phyloP scores from a whole-genome alignment of 2,888 invertebrate genomes.

The Drosophila aldrichi region DNA sequence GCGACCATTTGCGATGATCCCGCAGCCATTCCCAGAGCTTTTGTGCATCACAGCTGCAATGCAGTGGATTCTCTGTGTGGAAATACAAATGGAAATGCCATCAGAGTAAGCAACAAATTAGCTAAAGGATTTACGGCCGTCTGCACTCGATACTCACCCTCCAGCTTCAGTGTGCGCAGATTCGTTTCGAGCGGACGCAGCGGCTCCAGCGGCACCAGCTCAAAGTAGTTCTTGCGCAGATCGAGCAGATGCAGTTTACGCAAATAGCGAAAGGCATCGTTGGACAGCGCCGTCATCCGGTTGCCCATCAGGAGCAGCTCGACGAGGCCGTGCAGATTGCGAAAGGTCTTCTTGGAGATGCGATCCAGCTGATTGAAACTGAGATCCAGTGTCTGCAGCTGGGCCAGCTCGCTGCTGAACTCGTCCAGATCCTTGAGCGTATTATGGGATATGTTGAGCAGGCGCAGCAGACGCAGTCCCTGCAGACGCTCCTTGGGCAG shows the following conservation, averaged over 20 bases:
- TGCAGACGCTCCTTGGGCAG: slow-evolving; percentile 94
- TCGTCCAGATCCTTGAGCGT: slow-evolving; percentile 92
- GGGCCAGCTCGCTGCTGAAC: slow-evolving; percentile 91
- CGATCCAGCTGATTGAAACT: slow-evolving; percentile 93
- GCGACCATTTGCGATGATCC: slow-evolving; percentile 91
- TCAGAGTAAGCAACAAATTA: slow-evolving; percentile 12
- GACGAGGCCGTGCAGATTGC: slow-evolving; percentile 90
- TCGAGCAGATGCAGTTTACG: slow-evolving; percentile 92
- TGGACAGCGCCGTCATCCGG: slow-evolving; percentile 91
- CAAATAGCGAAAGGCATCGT: slow-evolving; percentile 91
- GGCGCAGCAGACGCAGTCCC: slow-evolving; percentile 90
- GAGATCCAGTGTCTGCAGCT: slow-evolving; percentile 92
- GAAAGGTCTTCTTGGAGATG: slow-evolving; percentile 91
- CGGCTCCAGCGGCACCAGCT: slow-evolving; percentile 91
- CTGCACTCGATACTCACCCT: slow-evolving; percentile 88
- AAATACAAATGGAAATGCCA: slow-evolving; percentile 16
- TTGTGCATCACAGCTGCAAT: slow-evolving; percentile 95
- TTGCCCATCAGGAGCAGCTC: slow-evolving; percentile 93
- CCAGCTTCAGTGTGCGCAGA: slow-evolving; percentile 90
- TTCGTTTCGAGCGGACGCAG: slow-evolving; percentile 93
- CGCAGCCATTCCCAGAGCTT: slow-evolving; percentile 97
- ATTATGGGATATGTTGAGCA: slow-evolving; percentile 94
- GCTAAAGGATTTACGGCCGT: not conserved
- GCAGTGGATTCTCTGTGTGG: slow-evolving; percentile 92
- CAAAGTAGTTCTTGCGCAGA: slow-evolving; percentile 93